Conservation (phyloP, 2,888 invertebrate genomes). For the Drosophila borealis region DNA sequence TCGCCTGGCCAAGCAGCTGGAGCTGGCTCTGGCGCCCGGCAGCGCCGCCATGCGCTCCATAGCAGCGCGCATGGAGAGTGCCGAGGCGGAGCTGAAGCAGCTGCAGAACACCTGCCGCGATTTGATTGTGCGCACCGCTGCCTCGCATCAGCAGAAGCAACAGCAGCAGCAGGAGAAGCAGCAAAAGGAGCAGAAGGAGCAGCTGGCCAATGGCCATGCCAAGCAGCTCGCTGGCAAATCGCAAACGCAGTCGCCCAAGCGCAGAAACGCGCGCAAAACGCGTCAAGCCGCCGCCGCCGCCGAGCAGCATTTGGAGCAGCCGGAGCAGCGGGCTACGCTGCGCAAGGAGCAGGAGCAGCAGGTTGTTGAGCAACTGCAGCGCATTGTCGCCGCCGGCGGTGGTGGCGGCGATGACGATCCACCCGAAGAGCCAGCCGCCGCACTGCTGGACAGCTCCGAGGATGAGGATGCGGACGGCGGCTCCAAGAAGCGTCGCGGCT, state of each 20-base stretch:
- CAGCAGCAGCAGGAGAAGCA: constrained; percentile 86
- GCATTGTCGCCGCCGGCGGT: constrained; percentile 59
- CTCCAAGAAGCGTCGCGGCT: constrained; percentile 76
- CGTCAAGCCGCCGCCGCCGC: constrained; percentile 20
- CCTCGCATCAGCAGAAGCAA: constrained; percentile 82
- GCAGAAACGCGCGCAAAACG: constrained; percentile 50
- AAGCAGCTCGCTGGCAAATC: constrained; percentile 44
- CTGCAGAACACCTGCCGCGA: constrained; percentile 89
- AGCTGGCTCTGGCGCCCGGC: constrained; percentile 89
- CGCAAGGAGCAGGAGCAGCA: constrained; percentile 36
- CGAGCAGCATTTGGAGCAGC: constrained; percentile 14
- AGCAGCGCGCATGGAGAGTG: constrained; percentile 88
- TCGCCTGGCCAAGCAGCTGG: constrained; percentile 88
- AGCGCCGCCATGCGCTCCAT: constrained; percentile 88
- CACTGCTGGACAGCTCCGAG: constrained; percentile 66
- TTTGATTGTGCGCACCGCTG: constrained; percentile 85
- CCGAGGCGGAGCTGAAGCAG: constrained; percentile 88
- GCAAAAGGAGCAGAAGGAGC: constrained; percentile 86
- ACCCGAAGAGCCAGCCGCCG: constrained; percentile 69
- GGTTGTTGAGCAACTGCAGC: constrained; percentile 44
- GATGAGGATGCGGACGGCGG: constrained; percentile 59
- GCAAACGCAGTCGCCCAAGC: constrained; percentile 49
- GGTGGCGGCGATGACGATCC: constrained; percentile 67
- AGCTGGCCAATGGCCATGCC: constrained; percentile 53
- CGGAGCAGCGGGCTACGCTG: constrained; percentile 3